Percentiles rank a stretch among this genome's conserved stretches.
Conservation (phyloP, 1,140 invertebrate species). For the Drosophila grimshawi region DNA sequence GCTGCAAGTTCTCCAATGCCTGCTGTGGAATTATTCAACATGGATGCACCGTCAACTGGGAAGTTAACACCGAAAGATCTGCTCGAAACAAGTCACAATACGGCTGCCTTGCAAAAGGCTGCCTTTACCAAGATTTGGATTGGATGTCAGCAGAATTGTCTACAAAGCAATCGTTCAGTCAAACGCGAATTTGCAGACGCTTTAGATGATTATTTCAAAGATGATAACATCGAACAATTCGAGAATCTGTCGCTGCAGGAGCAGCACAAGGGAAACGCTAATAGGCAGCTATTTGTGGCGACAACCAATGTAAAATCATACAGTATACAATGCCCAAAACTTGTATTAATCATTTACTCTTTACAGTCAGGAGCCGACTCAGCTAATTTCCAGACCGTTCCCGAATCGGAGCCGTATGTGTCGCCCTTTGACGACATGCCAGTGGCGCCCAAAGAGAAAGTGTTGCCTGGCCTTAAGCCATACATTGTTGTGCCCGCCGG, state of each 20-base stretch:
- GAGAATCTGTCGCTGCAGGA: background rate
- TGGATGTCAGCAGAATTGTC: slow-evolving; percentile 28
- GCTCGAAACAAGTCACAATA: background rate
- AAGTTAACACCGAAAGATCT: background rate
- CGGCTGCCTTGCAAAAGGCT: slow-evolving; percentile 25
- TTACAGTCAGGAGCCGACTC: slow-evolving; percentile 8
- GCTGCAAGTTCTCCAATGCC: background rate
- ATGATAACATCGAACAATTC: background rate
- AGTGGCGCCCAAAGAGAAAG: background rate
- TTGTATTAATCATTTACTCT: background rate
- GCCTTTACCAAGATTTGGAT: slow-evolving; percentile 61
- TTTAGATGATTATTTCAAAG: slow-evolving; percentile 45
- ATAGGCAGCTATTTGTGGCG: background rate
- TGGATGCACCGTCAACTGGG: background rate
- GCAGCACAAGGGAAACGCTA: background rate
- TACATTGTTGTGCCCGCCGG: slow-evolving; percentile 45
- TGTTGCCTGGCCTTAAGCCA: slow-evolving; percentile 11
- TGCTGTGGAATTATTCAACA: slow-evolving; percentile 17
- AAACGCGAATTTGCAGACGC: slow-evolving; percentile 25
- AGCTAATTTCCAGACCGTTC: background rate
- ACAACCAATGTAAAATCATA: slow-evolving; percentile 1
- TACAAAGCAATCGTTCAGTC: slow-evolving; percentile 1
- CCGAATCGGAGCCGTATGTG: slow-evolving; percentile 36
- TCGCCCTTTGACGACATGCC: slow-evolving; percentile 43
- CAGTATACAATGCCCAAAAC: background rate